A percentile compares a stretch with the other conserved stretches of the same genome.
phyloP scores from a whole-genome alignment of 53 echinoderm and acorn worm species.

The Holothuria scabra region DNA sequence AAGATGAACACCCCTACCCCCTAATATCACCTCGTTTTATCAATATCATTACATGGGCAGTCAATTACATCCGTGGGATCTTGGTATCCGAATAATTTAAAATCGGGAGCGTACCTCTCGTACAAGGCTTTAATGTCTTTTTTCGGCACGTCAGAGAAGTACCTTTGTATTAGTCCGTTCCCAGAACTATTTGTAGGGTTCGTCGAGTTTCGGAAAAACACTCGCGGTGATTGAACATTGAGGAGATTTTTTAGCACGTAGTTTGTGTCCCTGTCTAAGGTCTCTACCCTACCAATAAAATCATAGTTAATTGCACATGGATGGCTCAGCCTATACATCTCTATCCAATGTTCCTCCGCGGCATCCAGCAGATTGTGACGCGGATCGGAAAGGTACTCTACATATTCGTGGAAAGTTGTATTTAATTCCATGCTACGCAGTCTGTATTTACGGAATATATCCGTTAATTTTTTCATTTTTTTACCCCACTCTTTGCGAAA shows the following conservation, averaged over 20 bases:
- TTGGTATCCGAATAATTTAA: slow-evolving; percentile 61
- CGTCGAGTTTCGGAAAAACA: slow-evolving; percentile 52
- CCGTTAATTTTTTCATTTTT: slow-evolving; percentile 50
- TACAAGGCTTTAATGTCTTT: slow-evolving; percentile 43
- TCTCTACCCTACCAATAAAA: slow-evolving; percentile 65
- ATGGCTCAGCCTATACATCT: slow-evolving; percentile 67
- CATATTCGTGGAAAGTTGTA: slow-evolving; percentile 68
- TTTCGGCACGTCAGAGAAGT: slow-evolving; percentile 48
- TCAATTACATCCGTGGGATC: slow-evolving; percentile 7
- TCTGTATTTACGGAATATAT: slow-evolving; percentile 42
- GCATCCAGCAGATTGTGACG: slow-evolving; percentile 51
- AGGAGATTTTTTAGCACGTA: slow-evolving; percentile 45
- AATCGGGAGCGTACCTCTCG: slow-evolving; percentile 56
- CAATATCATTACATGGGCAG: too few relatives aligned
- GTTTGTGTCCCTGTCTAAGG: slow-evolving; percentile 61
- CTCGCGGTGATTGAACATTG: slow-evolving; percentile 3
- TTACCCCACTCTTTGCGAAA: slow-evolving; percentile 61
- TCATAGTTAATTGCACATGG: slow-evolving; percentile 68
- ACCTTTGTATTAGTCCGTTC: slow-evolving; percentile 40
- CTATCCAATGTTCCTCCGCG: slow-evolving; percentile 73
- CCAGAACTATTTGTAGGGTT: slow-evolving; percentile 77
- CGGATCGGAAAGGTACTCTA: slow-evolving; percentile 59
- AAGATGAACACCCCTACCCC: too few relatives aligned
- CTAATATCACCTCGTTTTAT: too few relatives aligned
- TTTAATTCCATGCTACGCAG: slow-evolving; percentile 53